phyloP scores from a whole-genome alignment of 2,113 vertebrate genomes.

The Baryphthengus martii region DNA sequence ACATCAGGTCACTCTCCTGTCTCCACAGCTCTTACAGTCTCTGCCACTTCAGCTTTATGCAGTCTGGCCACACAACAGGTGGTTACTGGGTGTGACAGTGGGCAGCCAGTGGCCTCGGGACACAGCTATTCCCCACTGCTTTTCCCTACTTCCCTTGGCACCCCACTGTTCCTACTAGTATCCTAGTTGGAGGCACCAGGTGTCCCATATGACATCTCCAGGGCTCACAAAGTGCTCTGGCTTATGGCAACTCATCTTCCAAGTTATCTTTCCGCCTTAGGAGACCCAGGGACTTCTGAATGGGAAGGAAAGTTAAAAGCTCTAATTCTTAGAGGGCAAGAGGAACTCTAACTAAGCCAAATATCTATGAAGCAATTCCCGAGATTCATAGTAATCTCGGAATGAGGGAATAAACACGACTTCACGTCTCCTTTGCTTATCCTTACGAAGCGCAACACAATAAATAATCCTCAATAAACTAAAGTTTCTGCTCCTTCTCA shows the following conservation, averaged over 20 bases:
- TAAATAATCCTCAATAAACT: not conserved
- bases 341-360: not conserved
- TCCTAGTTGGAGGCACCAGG: not conserved
- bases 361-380: not conserved
- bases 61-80: not conserved
- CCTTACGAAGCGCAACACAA: not conserved
- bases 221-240: not conserved
- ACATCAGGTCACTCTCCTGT: not conserved
- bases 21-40: not conserved
- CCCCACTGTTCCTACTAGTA: not conserved
- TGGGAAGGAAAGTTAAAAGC: not conserved
- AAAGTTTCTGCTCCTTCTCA: not conserved
- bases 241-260: not conserved
- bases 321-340: not conserved
- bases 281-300: not conserved
- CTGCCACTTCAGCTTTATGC: not conserved
- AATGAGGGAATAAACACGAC: not conserved
- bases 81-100: not conserved
- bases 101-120: not conserved
- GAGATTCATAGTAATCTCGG: not conserved
- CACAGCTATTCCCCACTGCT: not conserved
- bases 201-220: not conserved
- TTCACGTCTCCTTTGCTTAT: not conserved
- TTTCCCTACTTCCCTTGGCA: not conserved
- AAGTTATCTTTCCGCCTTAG: not conserved